Conservation (phyloP, 2,113 vertebrate species). For the Chiloscyllium plagiosum region DNA sequence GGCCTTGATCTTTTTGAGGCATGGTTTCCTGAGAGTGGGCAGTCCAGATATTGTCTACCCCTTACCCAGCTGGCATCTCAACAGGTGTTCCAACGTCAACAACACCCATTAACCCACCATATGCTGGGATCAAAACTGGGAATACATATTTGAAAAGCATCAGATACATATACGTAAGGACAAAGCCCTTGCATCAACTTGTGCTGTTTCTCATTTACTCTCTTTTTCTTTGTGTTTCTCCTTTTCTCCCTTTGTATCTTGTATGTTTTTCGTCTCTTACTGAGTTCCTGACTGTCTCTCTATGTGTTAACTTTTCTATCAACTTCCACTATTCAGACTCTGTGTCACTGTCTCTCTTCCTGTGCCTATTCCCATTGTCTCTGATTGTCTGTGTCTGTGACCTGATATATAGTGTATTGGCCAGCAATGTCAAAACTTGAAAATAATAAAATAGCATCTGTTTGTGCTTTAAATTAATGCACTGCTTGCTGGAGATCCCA, state of each 20-base stretch:
- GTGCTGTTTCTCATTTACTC: background rate
- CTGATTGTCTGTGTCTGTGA: background rate
- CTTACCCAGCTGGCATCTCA: background rate
- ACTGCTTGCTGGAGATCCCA: background rate
- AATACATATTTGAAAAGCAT: background rate
- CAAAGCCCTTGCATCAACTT: background rate
- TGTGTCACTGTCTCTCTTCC: background rate
- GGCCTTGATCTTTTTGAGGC: background rate
- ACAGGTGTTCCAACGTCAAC: background rate
- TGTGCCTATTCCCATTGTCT: background rate
- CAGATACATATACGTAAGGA: background rate
- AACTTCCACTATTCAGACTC: background rate
- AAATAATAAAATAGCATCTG: background rate
- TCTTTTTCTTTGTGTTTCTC: background rate
- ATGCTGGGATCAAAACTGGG: background rate
- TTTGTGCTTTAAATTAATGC: background rate
- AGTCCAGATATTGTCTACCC: background rate
- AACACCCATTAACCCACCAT: background rate
- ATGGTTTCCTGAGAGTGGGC: background rate
- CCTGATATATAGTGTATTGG: background rate
- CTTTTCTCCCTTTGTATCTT: conserved; percentile 21
- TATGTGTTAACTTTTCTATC: too few relatives aligned
- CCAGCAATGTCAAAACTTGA: background rate
- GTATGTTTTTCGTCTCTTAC: conserved; percentile 24
- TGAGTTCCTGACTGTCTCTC: background rate